Percentiles rank a stretch among this genome's conserved stretches.
Evolutionary conservation across 2,888 invertebrate species (phyloP).

Genomic region (Ectemnius cavifrons): DNA sequence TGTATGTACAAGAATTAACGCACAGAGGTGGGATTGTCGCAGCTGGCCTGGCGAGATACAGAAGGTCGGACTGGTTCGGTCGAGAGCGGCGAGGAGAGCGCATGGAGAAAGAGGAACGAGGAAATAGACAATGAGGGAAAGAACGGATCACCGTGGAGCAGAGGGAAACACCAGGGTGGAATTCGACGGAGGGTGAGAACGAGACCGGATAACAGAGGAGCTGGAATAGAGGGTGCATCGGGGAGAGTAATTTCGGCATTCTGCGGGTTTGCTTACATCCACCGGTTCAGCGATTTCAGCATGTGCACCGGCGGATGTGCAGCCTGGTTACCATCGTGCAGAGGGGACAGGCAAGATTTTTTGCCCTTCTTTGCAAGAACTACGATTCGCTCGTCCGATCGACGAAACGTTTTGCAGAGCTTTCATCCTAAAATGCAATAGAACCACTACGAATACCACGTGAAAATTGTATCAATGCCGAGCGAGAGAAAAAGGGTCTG

Average conservation of each 20-base stretch:
- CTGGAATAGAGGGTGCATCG: constrained; percentile 71
- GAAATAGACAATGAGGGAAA: constrained; percentile 32
- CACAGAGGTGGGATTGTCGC: constrained; percentile 73
- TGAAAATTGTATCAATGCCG: no score
- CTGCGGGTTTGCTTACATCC: constrained; percentile 76
- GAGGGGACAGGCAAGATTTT: constrained; percentile 22
- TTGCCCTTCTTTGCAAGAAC: constrained; percentile 4
- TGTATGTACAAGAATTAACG: constrained; percentile 71
- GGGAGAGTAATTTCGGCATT: constrained; percentile 75
- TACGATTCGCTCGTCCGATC: neutral
- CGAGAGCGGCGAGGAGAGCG: constrained; percentile 44
- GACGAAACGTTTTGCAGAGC: neutral
- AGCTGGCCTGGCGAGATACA: constrained; percentile 72
- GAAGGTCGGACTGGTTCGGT: constrained; percentile 61
- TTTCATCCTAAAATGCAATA: no score
- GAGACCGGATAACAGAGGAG: constrained; percentile 66
- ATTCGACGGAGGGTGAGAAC: constrained; percentile 54
- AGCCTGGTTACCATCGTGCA: constrained; percentile 36
- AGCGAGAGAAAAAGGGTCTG: no score
- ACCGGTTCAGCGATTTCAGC: constrained; percentile 69
- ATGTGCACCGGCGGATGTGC: constrained; percentile 50
- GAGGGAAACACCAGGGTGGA: constrained; percentile 8
- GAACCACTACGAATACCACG: no score
- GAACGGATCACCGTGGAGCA: constrained; percentile 14
- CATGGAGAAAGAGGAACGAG: constrained; percentile 29